Evolutionary conservation across 2,797 vertebrate genomes (phyloP).

Genomic region (Lepus oiostolus): DNA sequence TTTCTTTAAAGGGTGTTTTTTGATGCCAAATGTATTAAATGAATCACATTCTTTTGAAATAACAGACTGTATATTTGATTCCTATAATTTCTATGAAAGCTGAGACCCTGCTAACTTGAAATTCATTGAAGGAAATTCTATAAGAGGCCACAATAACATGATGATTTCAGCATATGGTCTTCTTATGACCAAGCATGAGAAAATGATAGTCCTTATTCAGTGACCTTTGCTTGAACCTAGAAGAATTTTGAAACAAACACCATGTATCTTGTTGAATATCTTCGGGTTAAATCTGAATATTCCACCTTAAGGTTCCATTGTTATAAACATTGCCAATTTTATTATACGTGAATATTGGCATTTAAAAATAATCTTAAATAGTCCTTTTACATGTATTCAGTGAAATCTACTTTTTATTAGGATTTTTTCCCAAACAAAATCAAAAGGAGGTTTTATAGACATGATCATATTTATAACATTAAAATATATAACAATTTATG

Average conservation of each 20-base stretch:
- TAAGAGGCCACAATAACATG: background rate
- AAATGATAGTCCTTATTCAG: background rate
- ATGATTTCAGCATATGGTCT: background rate
- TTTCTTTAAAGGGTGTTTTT: constrained; percentile 8
- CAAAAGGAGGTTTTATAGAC: background rate
- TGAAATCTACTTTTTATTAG: background rate
- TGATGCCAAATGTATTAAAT: background rate
- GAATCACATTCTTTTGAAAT: background rate
- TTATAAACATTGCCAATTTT: background rate
- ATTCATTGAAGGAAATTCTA: background rate
- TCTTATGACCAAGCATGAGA: background rate
- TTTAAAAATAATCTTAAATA: constrained; percentile 40
- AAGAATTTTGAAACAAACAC: background rate
- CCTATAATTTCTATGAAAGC: constrained; percentile 15
- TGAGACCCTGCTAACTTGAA: constrained; percentile 7
- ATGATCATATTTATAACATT: background rate
- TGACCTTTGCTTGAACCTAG: background rate
- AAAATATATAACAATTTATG: background rate
- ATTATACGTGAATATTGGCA: background rate
- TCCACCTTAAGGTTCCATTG: constrained; percentile 1
- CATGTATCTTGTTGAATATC: background rate
- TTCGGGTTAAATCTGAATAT: constrained; percentile 3
- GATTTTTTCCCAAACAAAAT: background rate
- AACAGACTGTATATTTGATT: background rate
- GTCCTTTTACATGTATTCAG: background rate